Conservation (phyloP, 2,797 vertebrate genomes). For the Pterois miles region DNA sequence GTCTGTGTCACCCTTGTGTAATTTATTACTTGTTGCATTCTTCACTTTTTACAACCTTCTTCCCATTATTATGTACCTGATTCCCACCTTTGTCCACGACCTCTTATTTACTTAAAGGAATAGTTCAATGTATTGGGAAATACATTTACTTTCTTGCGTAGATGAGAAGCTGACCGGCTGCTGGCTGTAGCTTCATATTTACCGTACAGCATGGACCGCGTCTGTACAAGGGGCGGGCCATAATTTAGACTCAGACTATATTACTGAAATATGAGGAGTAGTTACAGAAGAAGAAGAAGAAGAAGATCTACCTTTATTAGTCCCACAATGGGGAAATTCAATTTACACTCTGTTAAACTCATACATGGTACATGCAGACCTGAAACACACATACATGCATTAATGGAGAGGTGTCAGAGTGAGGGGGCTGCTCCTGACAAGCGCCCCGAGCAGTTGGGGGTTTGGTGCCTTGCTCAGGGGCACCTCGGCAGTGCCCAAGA, state of each 20-base stretch:
- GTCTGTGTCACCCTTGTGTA: slow-evolving; percentile 18
- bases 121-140: not conserved
- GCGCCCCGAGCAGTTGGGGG: too few relatives aligned
- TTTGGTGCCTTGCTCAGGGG: too few relatives aligned
- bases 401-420: too few relatives aligned
- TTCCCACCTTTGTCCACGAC: not conserved
- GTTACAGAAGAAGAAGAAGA: too few relatives aligned
- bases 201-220: not conserved
- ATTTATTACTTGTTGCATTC: slow-evolving; percentile 14
- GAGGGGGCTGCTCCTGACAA: too few relatives aligned
- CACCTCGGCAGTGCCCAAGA: too few relatives aligned
- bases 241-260: not conserved
- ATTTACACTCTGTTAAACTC: too few relatives aligned
- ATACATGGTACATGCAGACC: too few relatives aligned
- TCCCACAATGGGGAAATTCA: too few relatives aligned
- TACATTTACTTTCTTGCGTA: not conserved
- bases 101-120: not conserved
- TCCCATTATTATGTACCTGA: not conserved
- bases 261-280: not conserved
- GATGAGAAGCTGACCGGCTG: not conserved
- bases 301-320: too few relatives aligned
- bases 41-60: not conserved
- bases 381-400: too few relatives aligned
- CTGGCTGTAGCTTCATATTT: not conserved
- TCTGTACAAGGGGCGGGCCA: too few relatives aligned